Conservation (phyloP, 1,140 invertebrate genomes). For the Ceratosolen solmsi region DNA sequence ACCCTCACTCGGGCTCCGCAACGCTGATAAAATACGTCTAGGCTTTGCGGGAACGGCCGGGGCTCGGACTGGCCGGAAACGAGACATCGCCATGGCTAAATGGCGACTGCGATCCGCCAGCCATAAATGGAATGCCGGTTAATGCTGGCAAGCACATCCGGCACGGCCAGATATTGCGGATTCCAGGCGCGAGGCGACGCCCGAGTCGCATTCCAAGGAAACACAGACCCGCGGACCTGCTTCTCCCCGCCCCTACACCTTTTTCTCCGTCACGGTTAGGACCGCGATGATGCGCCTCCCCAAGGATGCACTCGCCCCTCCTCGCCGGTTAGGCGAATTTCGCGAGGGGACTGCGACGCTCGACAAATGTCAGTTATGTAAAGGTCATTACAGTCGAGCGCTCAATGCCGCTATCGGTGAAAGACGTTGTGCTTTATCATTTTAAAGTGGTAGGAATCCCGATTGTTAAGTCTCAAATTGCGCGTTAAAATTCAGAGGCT, state of each 20-base stretch:
- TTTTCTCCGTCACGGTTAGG: background rate
- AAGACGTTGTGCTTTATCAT: background rate
- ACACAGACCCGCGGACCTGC: slow-evolving; percentile 29
- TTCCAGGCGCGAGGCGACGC: slow-evolving; percentile 17
- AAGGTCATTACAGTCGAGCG: background rate
- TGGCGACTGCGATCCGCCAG: background rate
- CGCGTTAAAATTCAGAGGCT: background rate
- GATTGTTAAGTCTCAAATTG: background rate
- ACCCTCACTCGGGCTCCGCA: too few species aligned
- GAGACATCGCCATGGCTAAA: too few species aligned
- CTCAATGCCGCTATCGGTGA: background rate
- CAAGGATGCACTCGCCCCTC: too few species aligned
- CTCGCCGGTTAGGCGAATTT: background rate
- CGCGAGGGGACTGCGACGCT: background rate
- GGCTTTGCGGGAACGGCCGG: too few species aligned
- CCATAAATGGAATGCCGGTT: slow-evolving; percentile 31
- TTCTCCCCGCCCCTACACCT: background rate
- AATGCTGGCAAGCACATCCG: background rate
- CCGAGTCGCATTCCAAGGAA: slow-evolving; percentile 53
- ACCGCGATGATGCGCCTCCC: background rate
- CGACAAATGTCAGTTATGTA: background rate
- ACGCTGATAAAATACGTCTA: too few species aligned
- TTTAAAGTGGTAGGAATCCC: background rate
- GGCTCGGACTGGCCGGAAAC: too few species aligned
- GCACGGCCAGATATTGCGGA: background rate